phyloP scores from a whole-genome alignment of 2,113 vertebrate genomes.

The Rhegmatorhina hoffmannsi region DNA sequence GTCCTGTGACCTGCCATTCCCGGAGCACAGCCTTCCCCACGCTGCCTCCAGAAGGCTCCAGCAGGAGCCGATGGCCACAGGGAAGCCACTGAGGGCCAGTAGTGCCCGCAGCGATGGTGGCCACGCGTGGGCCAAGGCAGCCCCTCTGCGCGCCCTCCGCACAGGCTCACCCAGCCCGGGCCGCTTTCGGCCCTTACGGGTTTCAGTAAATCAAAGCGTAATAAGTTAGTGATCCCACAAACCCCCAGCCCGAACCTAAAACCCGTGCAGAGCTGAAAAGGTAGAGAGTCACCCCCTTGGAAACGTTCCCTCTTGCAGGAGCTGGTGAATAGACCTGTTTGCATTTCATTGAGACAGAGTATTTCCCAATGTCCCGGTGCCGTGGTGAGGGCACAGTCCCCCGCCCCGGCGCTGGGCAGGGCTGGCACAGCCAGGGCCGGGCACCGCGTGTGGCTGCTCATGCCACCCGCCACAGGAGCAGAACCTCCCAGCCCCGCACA shows the following conservation, averaged over 20 bases:
- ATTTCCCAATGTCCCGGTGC: neutral
- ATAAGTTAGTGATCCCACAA: neutral
- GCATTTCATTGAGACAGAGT: neutral
- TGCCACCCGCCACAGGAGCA: neutral
- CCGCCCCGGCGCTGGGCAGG: neutral
- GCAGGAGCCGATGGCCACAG: neutral
- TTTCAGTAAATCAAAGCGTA: fast-evolving
- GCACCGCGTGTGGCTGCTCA: fast-evolving
- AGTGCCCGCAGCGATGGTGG: neutral
- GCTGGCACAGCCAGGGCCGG: neutral
- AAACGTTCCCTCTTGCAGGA: neutral
- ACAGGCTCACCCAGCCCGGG: no score
- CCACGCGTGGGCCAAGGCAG: fast-evolving
- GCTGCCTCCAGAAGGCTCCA: neutral
- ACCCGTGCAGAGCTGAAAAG: fast-evolving
- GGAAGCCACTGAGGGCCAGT: fast-evolving
- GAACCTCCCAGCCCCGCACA: neutral
- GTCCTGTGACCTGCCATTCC: fast-evolving
- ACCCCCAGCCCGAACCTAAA: neutral
- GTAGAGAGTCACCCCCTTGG: neutral
- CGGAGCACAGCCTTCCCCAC: fast-evolving
- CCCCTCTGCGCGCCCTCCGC: fast-evolving
- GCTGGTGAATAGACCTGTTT: neutral
- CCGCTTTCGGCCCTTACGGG: fast-evolving
- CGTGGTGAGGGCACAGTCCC: neutral